Evolutionary conservation across 1,140 invertebrate species (phyloP).

Genomic region (Trinorchestia longiramus): DNA sequence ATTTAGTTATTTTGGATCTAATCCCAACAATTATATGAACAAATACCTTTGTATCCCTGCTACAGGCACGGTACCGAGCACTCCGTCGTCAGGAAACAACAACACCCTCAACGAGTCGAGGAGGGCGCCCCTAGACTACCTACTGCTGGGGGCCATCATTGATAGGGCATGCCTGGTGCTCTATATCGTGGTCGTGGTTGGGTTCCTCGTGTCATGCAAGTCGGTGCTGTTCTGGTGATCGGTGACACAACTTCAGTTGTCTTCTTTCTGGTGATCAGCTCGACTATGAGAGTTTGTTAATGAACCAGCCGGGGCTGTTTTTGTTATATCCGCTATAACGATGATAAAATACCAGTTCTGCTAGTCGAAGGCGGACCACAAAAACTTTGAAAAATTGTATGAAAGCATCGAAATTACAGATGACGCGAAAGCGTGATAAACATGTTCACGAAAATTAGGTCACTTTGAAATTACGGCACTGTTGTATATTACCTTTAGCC

Average conservation of each 20-base stretch:
- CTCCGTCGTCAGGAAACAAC: slow-evolving; percentile 1
- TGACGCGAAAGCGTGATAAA: neutral
- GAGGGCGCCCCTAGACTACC: slow-evolving; percentile 45
- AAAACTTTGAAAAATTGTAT: neutral
- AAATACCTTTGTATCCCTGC: neutral
- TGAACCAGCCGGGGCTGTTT: neutral
- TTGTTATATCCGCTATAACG: neutral
- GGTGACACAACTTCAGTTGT: no score
- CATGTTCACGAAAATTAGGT: no score
- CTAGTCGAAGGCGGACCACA: neutral
- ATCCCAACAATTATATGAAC: neutral
- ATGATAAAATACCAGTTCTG: neutral
- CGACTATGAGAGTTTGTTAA: neutral
- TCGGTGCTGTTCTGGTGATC: slow-evolving; percentile 42
- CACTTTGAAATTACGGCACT: neutral
- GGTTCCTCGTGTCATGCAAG: slow-evolving; percentile 19
- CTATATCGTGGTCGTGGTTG: slow-evolving; percentile 27
- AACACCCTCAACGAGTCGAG: slow-evolving; percentile 1
- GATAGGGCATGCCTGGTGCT: slow-evolving; percentile 53
- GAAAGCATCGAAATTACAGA: neutral
- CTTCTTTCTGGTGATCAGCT: neutral
- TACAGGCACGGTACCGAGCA: neutral
- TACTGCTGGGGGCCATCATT: slow-evolving; percentile 55
- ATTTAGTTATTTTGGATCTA: no score
- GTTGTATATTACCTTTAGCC: neutral